A percentile compares a stretch with the other conserved stretches of the same genome.
Conservation (phyloP, 2,113 vertebrate genomes). For the Archilochus colubris region DNA sequence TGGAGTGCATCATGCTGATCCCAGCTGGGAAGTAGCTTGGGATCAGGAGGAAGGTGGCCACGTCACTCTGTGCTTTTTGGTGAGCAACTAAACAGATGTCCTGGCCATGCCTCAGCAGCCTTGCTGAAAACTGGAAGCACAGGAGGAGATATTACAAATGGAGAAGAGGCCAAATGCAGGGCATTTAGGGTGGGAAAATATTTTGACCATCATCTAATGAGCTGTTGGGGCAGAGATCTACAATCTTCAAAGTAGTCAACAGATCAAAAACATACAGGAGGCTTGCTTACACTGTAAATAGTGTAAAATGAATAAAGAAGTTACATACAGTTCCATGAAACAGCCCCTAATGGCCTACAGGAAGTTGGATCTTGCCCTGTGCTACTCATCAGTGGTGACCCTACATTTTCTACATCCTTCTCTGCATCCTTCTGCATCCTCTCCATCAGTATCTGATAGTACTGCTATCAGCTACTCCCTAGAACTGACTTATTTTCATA, state of each 20-base stretch:
- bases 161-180: not conserved
- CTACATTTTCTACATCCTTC: not conserved
- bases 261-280: not conserved
- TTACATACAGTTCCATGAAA: not conserved
- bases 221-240: not conserved
- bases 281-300: not conserved
- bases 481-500: not conserved
- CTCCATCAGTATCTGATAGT: not conserved
- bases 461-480: not conserved
- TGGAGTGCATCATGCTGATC: not conserved
- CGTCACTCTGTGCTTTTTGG: not conserved
- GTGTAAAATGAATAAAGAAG: not conserved
- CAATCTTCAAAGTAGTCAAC: not conserved
- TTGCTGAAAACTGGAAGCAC: not conserved
- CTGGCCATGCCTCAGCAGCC: not conserved
- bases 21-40: not conserved
- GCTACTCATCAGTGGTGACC: not conserved
- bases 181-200: not conserved
- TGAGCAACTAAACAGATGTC: not conserved
- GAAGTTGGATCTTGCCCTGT: not conserved
- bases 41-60: not conserved
- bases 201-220: not conserved
- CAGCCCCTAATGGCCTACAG: not conserved
- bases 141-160: not conserved
- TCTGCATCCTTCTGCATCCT: too few species aligned